A percentile compares a stretch with the other conserved stretches of the same genome.
Evolutionary conservation across 2,797 vertebrate species (phyloP).

Genomic region (Acanthurus lineatus): DNA sequence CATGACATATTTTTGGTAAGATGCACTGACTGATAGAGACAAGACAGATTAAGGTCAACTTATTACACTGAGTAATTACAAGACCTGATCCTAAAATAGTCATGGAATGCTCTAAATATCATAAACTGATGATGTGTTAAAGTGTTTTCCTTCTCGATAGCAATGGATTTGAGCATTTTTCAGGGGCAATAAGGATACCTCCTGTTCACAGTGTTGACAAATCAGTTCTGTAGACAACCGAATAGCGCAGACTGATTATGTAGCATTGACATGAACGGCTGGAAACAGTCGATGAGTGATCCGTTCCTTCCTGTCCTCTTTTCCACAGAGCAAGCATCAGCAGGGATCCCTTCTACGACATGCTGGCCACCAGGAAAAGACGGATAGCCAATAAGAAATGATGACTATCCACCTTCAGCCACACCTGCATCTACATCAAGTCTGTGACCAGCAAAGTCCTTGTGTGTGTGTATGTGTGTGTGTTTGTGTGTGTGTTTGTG

Average conservation of each 20-base stretch:
- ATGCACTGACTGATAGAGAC: conserved; percentile 16
- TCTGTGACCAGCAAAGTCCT: conserved; percentile 49
- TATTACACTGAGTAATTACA: neutral
- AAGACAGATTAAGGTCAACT: conserved; percentile 30
- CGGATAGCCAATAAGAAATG: conserved; percentile 97
- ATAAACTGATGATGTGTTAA: neutral
- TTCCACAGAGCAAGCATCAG: conserved; percentile 95
- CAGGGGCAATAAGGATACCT: neutral
- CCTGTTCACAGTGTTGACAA: neutral
- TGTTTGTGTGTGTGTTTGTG: neutral
- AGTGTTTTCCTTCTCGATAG: neutral
- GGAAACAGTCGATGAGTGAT: conserved; percentile 6
- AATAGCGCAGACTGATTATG: neutral
- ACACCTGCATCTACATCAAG: conserved; percentile 13
- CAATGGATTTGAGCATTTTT: neutral
- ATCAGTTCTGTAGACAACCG: too few relatives aligned
- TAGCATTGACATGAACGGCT: neutral
- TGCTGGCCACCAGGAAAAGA: conserved; percentile 97
- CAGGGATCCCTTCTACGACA: conserved; percentile 98
- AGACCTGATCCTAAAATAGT: neutral
- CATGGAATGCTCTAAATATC: neutral
- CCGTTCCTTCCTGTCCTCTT: conserved; percentile 40
- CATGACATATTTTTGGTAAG: neutral
- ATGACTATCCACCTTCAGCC: conserved; percentile 57
- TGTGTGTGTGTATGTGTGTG: conserved; percentile 21